Evolutionary conservation across 2,888 invertebrate genomes (phyloP), one percentile per base, ranked within the genome.

Genomic region (Eupithecia inturbata): DNA sequence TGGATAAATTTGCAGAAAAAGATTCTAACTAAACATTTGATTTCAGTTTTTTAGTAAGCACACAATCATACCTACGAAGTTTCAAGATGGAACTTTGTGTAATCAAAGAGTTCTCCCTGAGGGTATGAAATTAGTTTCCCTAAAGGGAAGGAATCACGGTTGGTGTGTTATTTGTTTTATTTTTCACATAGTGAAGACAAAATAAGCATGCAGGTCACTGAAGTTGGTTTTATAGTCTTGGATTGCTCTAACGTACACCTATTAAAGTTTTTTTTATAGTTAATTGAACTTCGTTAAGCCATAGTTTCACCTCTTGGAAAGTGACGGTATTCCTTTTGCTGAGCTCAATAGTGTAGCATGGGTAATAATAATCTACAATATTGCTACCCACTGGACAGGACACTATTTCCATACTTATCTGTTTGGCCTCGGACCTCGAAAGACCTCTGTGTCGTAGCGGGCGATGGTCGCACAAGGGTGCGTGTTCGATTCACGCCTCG

Each of bases 321-420:
- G 4, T 45, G 19, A 19, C 16, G 10, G 53, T 53, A 4, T 53
- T 57, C 26, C 5, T 9, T 57, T 14, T 26, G 5, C 57, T 26
- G 26, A 57, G 26, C 5, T 12, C 26, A 3, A 26, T 57, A 57
- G 1, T 26, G 14, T 26, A 12, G 12, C 0, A n/a, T n/a, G n/a
- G n/a, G n/a, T n/a, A n/a, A n/a, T 53, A 53, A 53, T 53, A 19
- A n/a, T 41, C 49, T 49, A 49, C 49, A n/a, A n/a, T n/a, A n/a
- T n/a, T n/a, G n/a, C n/a, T n/a, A n/a, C n/a, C n/a, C n/a, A n/a
- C n/a, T n/a, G n/a, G n/a, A n/a, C n/a, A n/a, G n/a, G n/a, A n/a
- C n/a, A n/a, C n/a, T n/a, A n/a, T n/a, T n/a, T n/a, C n/a, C n/a
- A n/a, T n/a, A n/a, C n/a, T n/a, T n/a, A n/a, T n/a, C n/a, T n/a